Evolutionary conservation across 2,113 vertebrate genomes (phyloP).

Genomic region (Pluvialis apricaria): DNA sequence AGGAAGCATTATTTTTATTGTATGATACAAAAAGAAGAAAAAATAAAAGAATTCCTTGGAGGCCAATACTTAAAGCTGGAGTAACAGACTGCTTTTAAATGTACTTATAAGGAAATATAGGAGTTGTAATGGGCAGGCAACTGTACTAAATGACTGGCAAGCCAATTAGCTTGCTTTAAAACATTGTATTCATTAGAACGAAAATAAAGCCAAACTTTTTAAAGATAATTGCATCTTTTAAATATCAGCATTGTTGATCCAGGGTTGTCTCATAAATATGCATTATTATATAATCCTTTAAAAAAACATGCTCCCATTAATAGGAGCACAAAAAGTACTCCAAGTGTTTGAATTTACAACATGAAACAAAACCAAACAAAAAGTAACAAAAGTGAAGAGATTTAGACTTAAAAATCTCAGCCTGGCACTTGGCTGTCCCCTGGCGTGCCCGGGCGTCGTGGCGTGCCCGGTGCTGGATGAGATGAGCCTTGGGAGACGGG

Average conservation of each 20-base stretch:
- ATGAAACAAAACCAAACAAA: not conserved
- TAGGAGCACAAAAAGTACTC: not conserved
- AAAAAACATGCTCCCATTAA: conserved; percentile 12
- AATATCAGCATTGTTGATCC: conserved; percentile 62
- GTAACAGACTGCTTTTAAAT: conserved; percentile 53
- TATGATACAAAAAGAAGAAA: not conserved
- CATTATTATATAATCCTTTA: conserved; percentile 54
- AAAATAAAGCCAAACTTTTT: conserved; percentile 71
- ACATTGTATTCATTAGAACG: conserved; percentile 66
- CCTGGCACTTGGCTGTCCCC: too few relatives aligned
- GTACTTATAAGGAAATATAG: conserved; percentile 53
- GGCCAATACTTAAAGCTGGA: not conserved
- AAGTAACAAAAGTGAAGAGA: not conserved
- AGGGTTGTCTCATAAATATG: conserved; percentile 70
- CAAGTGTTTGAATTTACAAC: not conserved
- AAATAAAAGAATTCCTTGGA: not conserved
- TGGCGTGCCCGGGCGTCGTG: fast-evolving
- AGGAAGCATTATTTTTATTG: not conserved
- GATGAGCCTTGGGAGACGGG: fast-evolving
- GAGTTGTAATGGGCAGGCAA: conserved; percentile 72
- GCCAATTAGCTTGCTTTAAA: conserved; percentile 75
- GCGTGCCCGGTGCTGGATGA: fast-evolving
- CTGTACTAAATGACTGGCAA: conserved; percentile 44
- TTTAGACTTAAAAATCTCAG: not conserved
- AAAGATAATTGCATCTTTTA: conserved; percentile 75